Evolutionary conservation across 2,113 vertebrate species (phyloP).

Genomic region (Sterna hirundo): DNA sequence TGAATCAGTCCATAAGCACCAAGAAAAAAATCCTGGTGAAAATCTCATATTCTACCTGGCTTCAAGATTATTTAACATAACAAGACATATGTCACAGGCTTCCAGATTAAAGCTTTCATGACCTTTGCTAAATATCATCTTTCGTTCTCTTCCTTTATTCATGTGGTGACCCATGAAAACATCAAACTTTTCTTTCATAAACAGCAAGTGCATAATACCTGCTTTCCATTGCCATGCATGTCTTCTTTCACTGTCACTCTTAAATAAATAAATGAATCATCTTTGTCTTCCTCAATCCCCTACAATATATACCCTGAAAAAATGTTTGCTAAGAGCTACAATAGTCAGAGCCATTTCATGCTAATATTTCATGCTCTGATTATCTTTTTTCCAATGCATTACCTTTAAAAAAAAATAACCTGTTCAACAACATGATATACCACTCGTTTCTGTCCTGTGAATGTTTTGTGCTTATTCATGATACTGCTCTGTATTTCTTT

Average conservation of each 20-base stretch:
- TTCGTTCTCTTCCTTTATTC: neutral
- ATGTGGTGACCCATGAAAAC: slow-evolving; percentile 27
- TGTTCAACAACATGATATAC: neutral
- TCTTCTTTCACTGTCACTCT: slow-evolving; percentile 15
- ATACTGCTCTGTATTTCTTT: slow-evolving; percentile 6
- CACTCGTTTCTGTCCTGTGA: neutral
- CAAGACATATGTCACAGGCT: neutral
- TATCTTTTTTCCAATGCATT: slow-evolving; percentile 44
- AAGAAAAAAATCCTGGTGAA: neutral
- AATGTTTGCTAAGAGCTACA: slow-evolving; percentile 20
- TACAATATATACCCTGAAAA: neutral
- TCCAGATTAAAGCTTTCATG: neutral
- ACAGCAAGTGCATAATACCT: neutral
- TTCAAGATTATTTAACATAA: neutral
- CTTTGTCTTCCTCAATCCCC: neutral
- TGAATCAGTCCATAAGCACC: neutral
- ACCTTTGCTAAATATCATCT: slow-evolving; percentile 28
- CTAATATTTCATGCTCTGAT: slow-evolving; percentile 57
- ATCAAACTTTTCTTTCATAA: neutral
- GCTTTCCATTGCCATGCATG: neutral
- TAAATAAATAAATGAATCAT: slow-evolving; percentile 41
- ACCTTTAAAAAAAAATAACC: neutral
- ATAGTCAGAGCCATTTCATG: slow-evolving; percentile 20
- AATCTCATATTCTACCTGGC: neutral
- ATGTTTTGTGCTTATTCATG: slow-evolving; percentile 37